A percentile compares a stretch with the other conserved stretches of the same genome.
Conservation (phyloP, 2,113 vertebrate species). For the Lucifuga dentata region DNA sequence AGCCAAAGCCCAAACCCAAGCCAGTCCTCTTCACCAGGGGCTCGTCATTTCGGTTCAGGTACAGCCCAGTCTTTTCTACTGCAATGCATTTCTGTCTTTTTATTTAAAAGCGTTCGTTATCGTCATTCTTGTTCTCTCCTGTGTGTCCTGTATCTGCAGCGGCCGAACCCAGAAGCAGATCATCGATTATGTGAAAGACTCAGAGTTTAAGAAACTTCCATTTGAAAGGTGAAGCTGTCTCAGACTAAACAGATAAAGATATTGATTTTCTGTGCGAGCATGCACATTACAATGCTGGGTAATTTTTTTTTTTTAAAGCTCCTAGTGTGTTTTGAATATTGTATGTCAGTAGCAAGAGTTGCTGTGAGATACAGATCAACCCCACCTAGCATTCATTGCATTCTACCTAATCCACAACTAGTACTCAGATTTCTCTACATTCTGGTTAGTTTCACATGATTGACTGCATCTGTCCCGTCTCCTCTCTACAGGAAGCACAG, state of each 20-base stretch:
- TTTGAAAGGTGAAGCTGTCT: slow-evolving; percentile 90
- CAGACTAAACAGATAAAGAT: too few relatives aligned
- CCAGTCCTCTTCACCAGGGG: slow-evolving; percentile 94
- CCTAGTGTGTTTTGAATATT: too few relatives aligned
- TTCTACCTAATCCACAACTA: too few relatives aligned
- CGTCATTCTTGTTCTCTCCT: neutral
- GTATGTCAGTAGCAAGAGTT: too few relatives aligned
- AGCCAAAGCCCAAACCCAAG: slow-evolving; percentile 95
- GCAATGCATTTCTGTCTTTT: neutral
- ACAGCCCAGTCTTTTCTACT: neutral
- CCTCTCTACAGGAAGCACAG: slow-evolving; percentile 90
- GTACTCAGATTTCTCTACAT: neutral
- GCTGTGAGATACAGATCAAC: neutral
- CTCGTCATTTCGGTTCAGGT: slow-evolving; percentile 97
- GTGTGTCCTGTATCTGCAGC: slow-evolving; percentile 73
- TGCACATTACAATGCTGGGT: too few relatives aligned
- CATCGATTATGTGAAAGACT: slow-evolving; percentile 94
- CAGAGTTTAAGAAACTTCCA: slow-evolving; percentile 92
- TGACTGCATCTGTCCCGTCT: slow-evolving; percentile 1
- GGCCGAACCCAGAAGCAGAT: slow-evolving; percentile 98
- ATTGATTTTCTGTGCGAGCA: too few relatives aligned
- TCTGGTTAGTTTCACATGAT: slow-evolving; percentile 7
- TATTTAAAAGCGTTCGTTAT: neutral
- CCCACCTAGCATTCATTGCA: neutral
- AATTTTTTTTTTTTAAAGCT: too few relatives aligned